Base-by-base conservation (phyloP, 1,140 invertebrate species). In the Ceratina australensis region DNA sequence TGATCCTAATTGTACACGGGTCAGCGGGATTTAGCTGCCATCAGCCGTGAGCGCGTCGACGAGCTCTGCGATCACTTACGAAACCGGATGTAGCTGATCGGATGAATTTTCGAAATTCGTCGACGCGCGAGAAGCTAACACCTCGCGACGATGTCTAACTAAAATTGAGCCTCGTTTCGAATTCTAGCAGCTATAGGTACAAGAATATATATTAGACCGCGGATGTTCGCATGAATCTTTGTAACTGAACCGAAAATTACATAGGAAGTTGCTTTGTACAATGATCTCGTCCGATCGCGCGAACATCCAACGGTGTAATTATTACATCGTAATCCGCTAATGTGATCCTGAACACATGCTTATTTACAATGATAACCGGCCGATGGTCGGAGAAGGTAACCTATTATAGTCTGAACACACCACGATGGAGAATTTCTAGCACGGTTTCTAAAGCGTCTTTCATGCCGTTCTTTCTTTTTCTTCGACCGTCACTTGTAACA, bases 151-250 rank as follows among this genome's bases (percentile, higher is more conserved):
- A 78, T 20, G 78, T 88, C 84, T 90, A 90, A 80, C 88, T 90
- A 90, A 87, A 42, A 90, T 90, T 90, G 89, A 90, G 89, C 89
- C 89, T 90, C 88, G 86, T 88, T 87, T 87, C 84, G 66, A 88
- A 88, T 84, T 89, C 83, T 87, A 88, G 72, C 77, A 63, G 72
- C 68, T 84, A 82, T 83, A 84, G 72, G 78, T 74, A 77, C 61
- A 81, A 72, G 20, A 26, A 49, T n/a, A 60, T n/a, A 59, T 49
- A 75, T 75, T 47, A 26, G 16, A 54, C n/a, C 52, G 52, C 52
- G 52, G 52, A 54, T 54, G 52, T 10, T 42, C 33, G 10, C 33
- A 42, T 10, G 33, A 42, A 42, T 10, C 33, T 42, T 42, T 42
- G 5, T 42, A 42, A 42, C 10, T 42, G 2, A 42, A 42, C 10